Percentiles rank a stretch among this genome's conserved stretches.
Evolutionary conservation across 2,113 vertebrate genomes (phyloP).

Genomic region (Cryptoleucopteryx plumbea): DNA sequence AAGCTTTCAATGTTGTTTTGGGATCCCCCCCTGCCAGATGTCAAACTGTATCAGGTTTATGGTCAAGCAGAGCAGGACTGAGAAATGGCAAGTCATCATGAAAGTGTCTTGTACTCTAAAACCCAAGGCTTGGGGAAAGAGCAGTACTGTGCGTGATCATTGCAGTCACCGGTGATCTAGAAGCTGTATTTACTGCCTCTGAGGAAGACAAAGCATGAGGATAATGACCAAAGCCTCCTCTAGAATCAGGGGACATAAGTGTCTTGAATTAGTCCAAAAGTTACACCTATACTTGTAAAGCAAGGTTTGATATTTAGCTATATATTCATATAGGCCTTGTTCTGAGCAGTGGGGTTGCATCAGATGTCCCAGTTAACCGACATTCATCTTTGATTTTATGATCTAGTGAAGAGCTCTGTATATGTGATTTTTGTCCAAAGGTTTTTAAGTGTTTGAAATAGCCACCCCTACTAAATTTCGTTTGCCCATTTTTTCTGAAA

Average conservation of each 20-base stretch:
- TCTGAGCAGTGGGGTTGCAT: not conserved
- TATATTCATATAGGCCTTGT: not conserved
- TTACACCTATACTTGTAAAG: not conserved
- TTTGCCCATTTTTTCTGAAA: not conserved
- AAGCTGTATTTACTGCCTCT: not conserved
- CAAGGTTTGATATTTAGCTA: not conserved
- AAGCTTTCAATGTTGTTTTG: not conserved
- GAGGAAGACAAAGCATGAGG: not conserved
- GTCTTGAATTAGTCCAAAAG: not conserved
- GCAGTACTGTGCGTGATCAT: too few species aligned
- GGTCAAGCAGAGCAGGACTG: not conserved
- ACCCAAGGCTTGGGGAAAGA: too few species aligned
- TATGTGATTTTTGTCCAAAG: not conserved
- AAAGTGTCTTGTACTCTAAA: not conserved
- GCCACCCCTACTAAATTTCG: not conserved
- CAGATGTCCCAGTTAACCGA: not conserved
- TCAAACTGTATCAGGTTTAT: not conserved
- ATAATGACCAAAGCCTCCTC: not conserved
- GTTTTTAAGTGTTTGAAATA: not conserved
- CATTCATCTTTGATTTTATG: not conserved
- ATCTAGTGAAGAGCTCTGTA: not conserved
- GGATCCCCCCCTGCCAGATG: not conserved
- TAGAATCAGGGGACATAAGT: not conserved
- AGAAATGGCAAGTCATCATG: not conserved
- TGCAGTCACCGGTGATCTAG: not conserved